Evolutionary conservation across 92 coral and sea anemone genomes (phyloP).

Genomic region (Siderastrea siderea): DNA sequence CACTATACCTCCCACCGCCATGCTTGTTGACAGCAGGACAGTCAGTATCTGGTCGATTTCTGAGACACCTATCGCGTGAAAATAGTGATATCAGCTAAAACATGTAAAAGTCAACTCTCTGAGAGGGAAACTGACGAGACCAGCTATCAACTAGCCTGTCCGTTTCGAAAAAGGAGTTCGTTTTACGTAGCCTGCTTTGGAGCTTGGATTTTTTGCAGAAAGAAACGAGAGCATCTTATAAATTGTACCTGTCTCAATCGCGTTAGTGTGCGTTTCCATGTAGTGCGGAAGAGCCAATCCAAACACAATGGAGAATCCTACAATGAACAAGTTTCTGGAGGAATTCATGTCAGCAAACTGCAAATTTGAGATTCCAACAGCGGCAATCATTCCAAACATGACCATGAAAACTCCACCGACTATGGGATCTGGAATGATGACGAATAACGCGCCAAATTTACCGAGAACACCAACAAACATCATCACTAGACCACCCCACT

Average conservation of each 20-base stretch:
- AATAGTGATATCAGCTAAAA: no score
- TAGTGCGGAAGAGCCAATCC: conserved; percentile 86
- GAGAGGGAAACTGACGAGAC: no score
- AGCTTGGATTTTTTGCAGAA: not conserved
- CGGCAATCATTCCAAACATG: conserved; percentile 90
- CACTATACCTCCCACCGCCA: conserved; percentile 90
- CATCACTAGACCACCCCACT: conserved; percentile 82
- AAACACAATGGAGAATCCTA: conserved; percentile 83
- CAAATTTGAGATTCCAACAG: conserved; percentile 89
- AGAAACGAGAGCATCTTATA: not conserved
- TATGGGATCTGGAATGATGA: conserved; percentile 92
- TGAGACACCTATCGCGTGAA: conserved; percentile 42
- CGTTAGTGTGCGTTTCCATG: conserved; percentile 60
- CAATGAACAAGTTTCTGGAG: conserved; percentile 86
- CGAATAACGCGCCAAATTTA: conserved; percentile 89
- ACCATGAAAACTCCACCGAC: conserved; percentile 91
- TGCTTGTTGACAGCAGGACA: conserved; percentile 90
- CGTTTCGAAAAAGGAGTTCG: no score
- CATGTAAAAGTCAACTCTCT: no score
- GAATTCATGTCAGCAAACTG: conserved; percentile 90
- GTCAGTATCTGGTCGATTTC: conserved; percentile 89
- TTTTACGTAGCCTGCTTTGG: no score
- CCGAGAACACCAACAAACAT: conserved; percentile 80
- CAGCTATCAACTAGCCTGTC: no score
- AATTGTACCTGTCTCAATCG: conserved; percentile 78